Percentiles rank a stretch among this genome's conserved stretches.
Evolutionary conservation across 2,888 invertebrate species (phyloP).

Genomic region (Stenodera caucasica): DNA sequence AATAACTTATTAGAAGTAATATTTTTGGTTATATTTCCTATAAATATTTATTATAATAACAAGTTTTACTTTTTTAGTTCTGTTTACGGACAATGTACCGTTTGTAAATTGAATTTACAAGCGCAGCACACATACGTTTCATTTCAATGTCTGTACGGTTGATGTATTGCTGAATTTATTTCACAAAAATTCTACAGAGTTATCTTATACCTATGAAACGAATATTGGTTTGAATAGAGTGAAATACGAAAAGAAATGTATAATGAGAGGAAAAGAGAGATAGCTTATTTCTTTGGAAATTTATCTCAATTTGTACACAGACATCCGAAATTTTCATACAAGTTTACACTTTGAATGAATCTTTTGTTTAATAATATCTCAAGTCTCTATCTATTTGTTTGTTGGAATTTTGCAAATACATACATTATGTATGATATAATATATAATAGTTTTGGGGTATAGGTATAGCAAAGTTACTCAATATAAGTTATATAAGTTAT

Average conservation of each 20-base stretch:
- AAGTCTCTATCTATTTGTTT: conserved; percentile 1
- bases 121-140: conserved; percentile 26
- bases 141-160: conserved; percentile 29
- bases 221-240: neutral
- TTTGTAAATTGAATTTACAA: conserved; percentile 31
- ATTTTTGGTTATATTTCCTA: conserved; percentile 27
- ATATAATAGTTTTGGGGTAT: too few species aligned
- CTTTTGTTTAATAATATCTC: neutral
- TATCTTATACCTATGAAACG: neutral
- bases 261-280: neutral
- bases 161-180: conserved; percentile 23
- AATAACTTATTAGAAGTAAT: conserved; percentile 1
- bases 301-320: neutral
- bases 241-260: too few species aligned
- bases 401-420: conserved; percentile 6
- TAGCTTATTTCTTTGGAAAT: neutral
- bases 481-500: too few species aligned
- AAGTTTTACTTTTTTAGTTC: conserved; percentile 30
- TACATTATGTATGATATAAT: too few species aligned
- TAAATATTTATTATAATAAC: too few species aligned
- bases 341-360: neutral
- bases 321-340: neutral
- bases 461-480: too few species aligned
- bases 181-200: neutral
- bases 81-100: conserved; percentile 31